Base-by-base conservation (phyloP, 2,797 vertebrate species). In the Cyprinella venusta region DNA sequence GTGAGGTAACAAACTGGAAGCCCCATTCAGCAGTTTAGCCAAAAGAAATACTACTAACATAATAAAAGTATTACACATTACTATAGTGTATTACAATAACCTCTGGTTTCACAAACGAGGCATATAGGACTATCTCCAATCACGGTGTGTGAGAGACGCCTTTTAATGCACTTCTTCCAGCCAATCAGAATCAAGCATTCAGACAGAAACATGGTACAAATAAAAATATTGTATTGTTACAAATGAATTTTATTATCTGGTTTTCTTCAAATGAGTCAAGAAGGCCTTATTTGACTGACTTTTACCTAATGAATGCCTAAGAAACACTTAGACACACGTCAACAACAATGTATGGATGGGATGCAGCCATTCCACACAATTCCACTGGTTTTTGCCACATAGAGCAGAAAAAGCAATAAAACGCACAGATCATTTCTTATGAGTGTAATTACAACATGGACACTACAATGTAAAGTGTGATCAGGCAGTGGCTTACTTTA, bases 1-100 rank as follows among this genome's bases (percentile, higher is more conserved):
- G 84, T 88, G 90, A 91, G 85, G 88, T 88, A 88, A 89, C 85
- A 84, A 83, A 70, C 82, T 80, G 59, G 86, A 89, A 89, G 88
- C 61, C 87, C 87, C 84, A 54, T 59, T 75, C 52, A 40, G 18
- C 5, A 12, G 30, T 30, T 76, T 76, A 26, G 69, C 15, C 8
- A 4, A 6, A 26, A 56, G 33, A 76, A 69, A 68, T 2, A 1
- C 33, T 21, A 45, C 63, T 61, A 69, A n/a, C n/a, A n/a, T n/a
- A n/a, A n/a, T n/a, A 30, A 30, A 30, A 12, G 26, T 18, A 24
- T 8, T 42, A 19, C 4, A 61, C 15, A 59, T 59, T 38, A 36
- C 19, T 4, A 19, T 48, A 24, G 24, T 24, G 15, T 24, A 24
- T n/a, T 13, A 42, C 6, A 69, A 42, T 24, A 59, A 56, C 54